Conservation (phyloP, 2,113 vertebrate genomes). For the Scatophagus argus region DNA sequence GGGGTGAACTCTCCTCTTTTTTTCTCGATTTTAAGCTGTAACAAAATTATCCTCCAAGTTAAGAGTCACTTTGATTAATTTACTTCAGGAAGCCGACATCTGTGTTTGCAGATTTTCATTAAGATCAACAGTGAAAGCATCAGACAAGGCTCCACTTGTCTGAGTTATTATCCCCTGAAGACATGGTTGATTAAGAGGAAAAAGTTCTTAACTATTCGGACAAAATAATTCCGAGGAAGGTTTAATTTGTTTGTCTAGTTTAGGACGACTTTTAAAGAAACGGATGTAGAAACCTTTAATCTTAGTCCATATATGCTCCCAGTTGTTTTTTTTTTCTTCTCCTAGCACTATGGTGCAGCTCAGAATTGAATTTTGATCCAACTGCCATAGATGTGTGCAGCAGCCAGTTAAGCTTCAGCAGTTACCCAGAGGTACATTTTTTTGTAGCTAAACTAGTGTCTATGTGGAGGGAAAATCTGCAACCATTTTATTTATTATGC, state of each 20-base stretch:
- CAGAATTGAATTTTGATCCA: slow-evolving; percentile 46
- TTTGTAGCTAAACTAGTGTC: slow-evolving; percentile 39
- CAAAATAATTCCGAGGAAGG: slow-evolving; percentile 19
- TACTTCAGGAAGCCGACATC: slow-evolving; percentile 72
- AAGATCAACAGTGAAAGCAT: slow-evolving; percentile 78
- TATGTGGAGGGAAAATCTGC: slow-evolving; percentile 52
- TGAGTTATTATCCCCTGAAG: slow-evolving; percentile 72
- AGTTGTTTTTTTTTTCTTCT: background rate
- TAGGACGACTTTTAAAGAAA: slow-evolving; percentile 35
- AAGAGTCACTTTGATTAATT: slow-evolving; percentile 79
- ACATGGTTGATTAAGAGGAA: slow-evolving; percentile 64
- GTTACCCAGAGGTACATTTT: slow-evolving; percentile 41
- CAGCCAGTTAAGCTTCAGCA: slow-evolving; percentile 54
- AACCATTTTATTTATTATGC: slow-evolving; percentile 46
- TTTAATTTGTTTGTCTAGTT: slow-evolving; percentile 46
- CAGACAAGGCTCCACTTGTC: slow-evolving; percentile 65
- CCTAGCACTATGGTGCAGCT: slow-evolving; percentile 10
- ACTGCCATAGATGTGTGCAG: slow-evolving; percentile 46
- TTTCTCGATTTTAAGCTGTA: slow-evolving; percentile 16
- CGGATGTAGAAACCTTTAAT: slow-evolving; percentile 32
- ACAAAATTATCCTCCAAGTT: slow-evolving; percentile 40
- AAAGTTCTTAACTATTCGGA: slow-evolving; percentile 32
- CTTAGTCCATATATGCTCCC: slow-evolving; percentile 13
- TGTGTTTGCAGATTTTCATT: slow-evolving; percentile 83
- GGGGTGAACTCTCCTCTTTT: slow-evolving; percentile 9